These are phyloP conservation scores for Standfussiana lucernea DNA, from an alignment of 2,888 invertebrate genomes.

Conservation along the genomic window DNA sequence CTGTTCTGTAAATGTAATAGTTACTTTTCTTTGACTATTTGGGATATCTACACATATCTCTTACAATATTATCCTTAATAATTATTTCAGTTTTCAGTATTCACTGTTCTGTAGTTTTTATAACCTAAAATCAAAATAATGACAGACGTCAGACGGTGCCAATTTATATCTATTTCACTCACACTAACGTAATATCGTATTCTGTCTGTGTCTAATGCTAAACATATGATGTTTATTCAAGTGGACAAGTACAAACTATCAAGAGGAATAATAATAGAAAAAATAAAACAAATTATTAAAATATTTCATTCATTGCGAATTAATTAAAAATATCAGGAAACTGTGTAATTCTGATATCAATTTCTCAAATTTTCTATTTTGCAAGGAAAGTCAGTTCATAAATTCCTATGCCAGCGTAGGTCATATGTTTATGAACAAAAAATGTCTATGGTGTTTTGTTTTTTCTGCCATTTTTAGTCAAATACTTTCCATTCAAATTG, in stretches of 20 bases:
- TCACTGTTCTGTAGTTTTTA: not conserved
- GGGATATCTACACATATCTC: slow-evolving; percentile 1
- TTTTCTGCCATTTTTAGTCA: slow-evolving; percentile 88
- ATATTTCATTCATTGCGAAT: not conserved
- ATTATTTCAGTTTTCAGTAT: not conserved
- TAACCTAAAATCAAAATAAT: slow-evolving; percentile 46
- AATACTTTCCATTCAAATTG: slow-evolving; percentile 86
- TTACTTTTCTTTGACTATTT: not conserved
- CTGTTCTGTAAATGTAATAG: not conserved
- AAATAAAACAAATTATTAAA: not conserved
- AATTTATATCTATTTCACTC: not conserved
- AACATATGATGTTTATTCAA: not conserved
- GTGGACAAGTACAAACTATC: not conserved
- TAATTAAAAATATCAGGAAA: not conserved
- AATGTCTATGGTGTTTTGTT: slow-evolving; percentile 86
- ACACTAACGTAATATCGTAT: not conserved
- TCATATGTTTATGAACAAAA: slow-evolving; percentile 67
- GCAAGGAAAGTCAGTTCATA: slow-evolving; percentile 12
- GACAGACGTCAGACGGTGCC: not conserved
- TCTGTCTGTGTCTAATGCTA: not conserved
- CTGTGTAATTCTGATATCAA: not conserved
- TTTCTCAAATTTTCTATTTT: not conserved
- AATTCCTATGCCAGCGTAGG: slow-evolving; percentile 48
- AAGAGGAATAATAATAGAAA: not conserved
- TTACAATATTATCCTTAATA: not conserved